These are phyloP conservation scores for Cynodonichthys magdalenae DNA, from an alignment of 2,797 vertebrate species.

Conservation along the genomic window DNA sequence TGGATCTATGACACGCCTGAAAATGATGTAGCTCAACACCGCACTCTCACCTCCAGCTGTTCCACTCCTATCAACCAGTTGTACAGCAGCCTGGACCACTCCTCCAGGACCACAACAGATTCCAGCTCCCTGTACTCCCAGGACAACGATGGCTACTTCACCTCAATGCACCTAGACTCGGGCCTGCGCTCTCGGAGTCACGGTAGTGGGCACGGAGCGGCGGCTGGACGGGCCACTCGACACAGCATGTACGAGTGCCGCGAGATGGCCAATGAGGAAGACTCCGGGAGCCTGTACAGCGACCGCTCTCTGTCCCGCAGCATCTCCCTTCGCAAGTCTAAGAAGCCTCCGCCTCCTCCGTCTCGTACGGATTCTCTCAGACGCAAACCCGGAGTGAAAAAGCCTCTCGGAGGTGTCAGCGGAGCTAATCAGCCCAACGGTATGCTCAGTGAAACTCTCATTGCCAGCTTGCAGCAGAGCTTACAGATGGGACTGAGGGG, in stretches of 20 bases:
- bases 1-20: constrained; percentile 86
- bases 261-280: constrained; percentile 76
- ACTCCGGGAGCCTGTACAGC: constrained; percentile 76
- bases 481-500: constrained; percentile 86
- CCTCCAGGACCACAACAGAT: constrained; percentile 81
- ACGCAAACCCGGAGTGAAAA: constrained; percentile 83
- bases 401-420: constrained; percentile 69
- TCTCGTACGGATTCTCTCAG: constrained; percentile 94
- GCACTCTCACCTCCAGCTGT: constrained; percentile 82
- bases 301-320: constrained; percentile 88
- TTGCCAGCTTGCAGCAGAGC: constrained; percentile 93
- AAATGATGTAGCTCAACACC: constrained; percentile 75
- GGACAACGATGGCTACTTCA: constrained; percentile 88
- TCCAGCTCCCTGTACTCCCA: constrained; percentile 88
- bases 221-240: constrained; percentile 75
- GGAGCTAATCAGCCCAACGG: constrained; percentile 59
- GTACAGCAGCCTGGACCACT: constrained; percentile 87
- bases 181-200: constrained; percentile 80
- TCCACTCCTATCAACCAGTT: constrained; percentile 87
- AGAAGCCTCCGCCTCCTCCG: constrained; percentile 92
- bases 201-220: constrained; percentile 72
- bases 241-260: constrained; percentile 90
- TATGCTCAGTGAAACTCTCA: constrained; percentile 89
- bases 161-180: constrained; percentile 84
- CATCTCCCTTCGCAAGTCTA: constrained; percentile 93